Conservation (phyloP, 2,888 invertebrate genomes). For the Steinernema hermaphroditum region DNA sequence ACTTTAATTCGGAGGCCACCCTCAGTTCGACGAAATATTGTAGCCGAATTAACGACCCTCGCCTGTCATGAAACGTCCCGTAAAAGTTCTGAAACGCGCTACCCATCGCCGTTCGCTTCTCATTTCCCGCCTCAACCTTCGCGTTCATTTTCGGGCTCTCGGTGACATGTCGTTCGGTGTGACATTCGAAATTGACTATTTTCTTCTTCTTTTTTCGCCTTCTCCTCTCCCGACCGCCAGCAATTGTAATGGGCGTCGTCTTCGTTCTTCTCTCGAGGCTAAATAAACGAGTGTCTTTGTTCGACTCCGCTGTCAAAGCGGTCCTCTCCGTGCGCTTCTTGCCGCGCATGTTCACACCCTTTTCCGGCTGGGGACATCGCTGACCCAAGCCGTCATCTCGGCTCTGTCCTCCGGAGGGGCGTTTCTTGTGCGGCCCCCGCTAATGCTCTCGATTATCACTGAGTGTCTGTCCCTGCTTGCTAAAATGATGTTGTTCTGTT, state of each 20-base stretch:
- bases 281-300: conserved; percentile 31
- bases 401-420: not conserved
- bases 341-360: conserved; percentile 18
- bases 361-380: conserved; percentile 8
- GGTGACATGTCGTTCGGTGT: conserved; percentile 22
- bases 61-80: too few relatives aligned
- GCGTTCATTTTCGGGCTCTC: conserved; percentile 22
- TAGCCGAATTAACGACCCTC: too few relatives aligned
- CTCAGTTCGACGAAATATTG: too few relatives aligned
- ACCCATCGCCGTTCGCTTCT: conserved; percentile 3
- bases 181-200: conserved; percentile 25
- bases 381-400: too few relatives aligned
- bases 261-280: conserved; percentile 21
- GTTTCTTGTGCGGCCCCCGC: not conserved
- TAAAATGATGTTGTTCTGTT: not conserved
- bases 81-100: not conserved
- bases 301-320: not conserved
- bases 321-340: not conserved
- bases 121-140: not conserved
- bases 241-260: conserved; percentile 30
- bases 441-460: conserved; percentile 15
- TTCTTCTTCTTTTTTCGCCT: conserved; percentile 8
- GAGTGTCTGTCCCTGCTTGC: not conserved
- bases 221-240: conserved; percentile 9
- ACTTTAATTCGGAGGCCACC: too few relatives aligned